These are phyloP conservation scores for Poeciliopsis presidionis DNA, from an alignment of 2,797 vertebrate species.

Conservation along the genomic window DNA sequence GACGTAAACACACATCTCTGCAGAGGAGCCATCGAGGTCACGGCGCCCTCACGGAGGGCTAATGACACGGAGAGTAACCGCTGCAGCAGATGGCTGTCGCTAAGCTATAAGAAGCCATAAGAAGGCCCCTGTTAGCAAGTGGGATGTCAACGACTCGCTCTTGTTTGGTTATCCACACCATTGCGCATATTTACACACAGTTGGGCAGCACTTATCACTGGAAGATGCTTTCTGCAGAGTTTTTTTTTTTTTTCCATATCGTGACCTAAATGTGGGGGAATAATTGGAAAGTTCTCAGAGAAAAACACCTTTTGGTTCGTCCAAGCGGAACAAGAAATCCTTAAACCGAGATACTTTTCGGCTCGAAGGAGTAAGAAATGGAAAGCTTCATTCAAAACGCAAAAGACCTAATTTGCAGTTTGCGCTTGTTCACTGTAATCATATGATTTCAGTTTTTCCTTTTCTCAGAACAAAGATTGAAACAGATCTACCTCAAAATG, in stretches of 20 bases:
- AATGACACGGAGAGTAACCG: conserved; percentile 62
- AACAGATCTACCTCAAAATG: not conserved
- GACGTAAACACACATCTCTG: conserved; percentile 24
- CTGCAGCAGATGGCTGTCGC: conserved; percentile 67
- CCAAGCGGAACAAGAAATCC: not conserved
- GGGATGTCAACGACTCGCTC: conserved; percentile 35
- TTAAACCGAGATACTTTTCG: not conserved
- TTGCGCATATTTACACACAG: conserved; percentile 62
- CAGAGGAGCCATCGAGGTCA: conserved; percentile 61
- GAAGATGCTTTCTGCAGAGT: not conserved
- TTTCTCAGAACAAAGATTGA: not conserved
- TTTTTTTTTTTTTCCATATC: conserved; percentile 16
- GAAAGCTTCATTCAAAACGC: not conserved
- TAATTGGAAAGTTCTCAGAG: not conserved
- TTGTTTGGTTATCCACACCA: conserved; percentile 69
- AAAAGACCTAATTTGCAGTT: not conserved
- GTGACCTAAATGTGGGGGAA: conserved; percentile 20
- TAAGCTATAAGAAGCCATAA: conserved; percentile 66
- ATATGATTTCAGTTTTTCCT: not conserved
- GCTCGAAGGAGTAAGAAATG: not conserved
- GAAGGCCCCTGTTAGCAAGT: conserved; percentile 40
- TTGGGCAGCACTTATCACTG: conserved; percentile 15
- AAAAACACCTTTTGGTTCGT: not conserved
- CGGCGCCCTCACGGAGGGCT: conserved; percentile 58
- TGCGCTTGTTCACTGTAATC: not conserved